These are phyloP conservation scores for Babyrousa celebensis DNA, from an alignment of 2,797 vertebrate species.

Conservation along the genomic window DNA sequence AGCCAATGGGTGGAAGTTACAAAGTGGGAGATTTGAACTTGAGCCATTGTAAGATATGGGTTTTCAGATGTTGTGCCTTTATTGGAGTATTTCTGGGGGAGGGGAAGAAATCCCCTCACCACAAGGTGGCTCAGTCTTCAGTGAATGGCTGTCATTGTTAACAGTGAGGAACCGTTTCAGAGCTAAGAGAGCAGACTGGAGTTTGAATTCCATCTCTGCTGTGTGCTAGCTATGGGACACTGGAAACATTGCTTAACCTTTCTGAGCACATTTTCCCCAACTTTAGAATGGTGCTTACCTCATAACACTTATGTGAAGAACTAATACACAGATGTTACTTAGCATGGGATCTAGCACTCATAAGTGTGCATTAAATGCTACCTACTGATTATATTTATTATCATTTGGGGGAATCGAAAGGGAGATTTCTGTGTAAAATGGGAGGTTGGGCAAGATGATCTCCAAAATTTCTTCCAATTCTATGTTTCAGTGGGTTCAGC, in stretches of 20 bases:
- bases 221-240: neutral
- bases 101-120: neutral
- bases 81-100: neutral
- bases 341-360: neutral
- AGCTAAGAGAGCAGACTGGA: neutral
- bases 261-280: neutral
- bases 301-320: slow-evolving; percentile 5
- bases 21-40: neutral
- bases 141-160: neutral
- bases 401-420: neutral
- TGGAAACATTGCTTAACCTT: neutral
- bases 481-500: neutral
- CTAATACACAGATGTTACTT: neutral
- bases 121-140: neutral
- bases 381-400: neutral
- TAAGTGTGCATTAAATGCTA: neutral
- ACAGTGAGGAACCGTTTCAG: neutral
- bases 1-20: neutral
- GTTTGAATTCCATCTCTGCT: neutral
- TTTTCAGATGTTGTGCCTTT: neutral
- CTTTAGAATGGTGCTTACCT: neutral
- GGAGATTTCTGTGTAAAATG: slow-evolving; percentile 8
- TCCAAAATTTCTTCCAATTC: neutral
- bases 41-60: rapidly evolving
- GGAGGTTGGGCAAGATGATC: neutral